Evolutionary conservation across 2,797 vertebrate genomes (phyloP).

Genomic region (Chanos chanos): DNA sequence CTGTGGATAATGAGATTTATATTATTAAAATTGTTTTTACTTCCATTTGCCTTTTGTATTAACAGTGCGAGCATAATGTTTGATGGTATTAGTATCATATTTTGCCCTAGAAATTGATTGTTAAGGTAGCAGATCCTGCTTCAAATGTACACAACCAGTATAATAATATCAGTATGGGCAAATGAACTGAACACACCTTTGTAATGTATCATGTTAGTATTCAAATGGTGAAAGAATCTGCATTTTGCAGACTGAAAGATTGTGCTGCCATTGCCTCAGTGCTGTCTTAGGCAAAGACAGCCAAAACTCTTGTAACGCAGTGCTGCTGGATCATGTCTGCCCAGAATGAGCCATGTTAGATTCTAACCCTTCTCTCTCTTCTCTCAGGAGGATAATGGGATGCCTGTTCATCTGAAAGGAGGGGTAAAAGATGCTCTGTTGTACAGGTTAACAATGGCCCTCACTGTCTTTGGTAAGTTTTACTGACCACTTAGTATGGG

Average conservation of each 20-base stretch:
- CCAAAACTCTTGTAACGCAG: no score
- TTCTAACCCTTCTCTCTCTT: not conserved
- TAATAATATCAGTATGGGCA: no score
- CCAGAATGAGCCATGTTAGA: conserved; percentile 10
- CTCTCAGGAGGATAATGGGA: conserved; percentile 77
- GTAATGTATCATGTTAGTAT: conserved; percentile 3
- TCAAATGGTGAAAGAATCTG: not conserved
- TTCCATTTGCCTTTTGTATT: no score
- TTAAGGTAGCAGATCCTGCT: not conserved
- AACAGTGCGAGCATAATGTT: no score
- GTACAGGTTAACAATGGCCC: conserved; percentile 69
- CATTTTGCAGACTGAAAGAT: not conserved
- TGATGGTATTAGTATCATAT: not conserved
- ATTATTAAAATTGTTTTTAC: no score
- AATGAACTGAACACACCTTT: not conserved
- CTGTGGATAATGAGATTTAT: no score
- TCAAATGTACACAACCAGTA: no score
- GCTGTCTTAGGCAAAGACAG: no score
- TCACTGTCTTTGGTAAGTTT: conserved; percentile 75
- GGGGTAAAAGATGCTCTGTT: conserved; percentile 69
- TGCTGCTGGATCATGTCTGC: not conserved
- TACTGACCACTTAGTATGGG: no score
- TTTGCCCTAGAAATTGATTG: not conserved
- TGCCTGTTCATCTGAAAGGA: conserved; percentile 83
- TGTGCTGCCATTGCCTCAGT: no score